Percentiles rank a stretch among this genome's conserved stretches.
Conservation (phyloP, 1,140 invertebrate species). For the Cotesia typhae region DNA sequence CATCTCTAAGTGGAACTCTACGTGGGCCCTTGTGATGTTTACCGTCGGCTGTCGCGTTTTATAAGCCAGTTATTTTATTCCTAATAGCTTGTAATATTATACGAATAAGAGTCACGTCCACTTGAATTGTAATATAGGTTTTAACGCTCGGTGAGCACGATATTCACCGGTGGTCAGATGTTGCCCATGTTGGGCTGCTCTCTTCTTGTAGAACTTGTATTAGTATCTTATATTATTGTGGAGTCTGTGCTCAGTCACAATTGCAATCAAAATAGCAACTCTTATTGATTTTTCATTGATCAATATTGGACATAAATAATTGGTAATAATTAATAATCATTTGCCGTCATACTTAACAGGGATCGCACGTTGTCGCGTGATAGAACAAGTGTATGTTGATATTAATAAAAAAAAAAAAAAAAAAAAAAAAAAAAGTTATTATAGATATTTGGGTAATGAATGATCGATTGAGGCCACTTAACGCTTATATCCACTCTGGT, state of each 20-base stretch:
- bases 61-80: constrained; percentile 59
- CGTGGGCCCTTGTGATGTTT: constrained; percentile 44
- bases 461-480: constrained; percentile 26
- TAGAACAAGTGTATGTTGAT: too few species aligned
- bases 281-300: too few species aligned
- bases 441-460: neutral
- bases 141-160: constrained; percentile 61
- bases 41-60: constrained; percentile 61
- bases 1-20: constrained; percentile 47
- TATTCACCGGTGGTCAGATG: constrained; percentile 36
- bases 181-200: neutral
- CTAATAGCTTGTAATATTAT: constrained; percentile 65
- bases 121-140: constrained; percentile 56
- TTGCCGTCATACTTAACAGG: too few species aligned
- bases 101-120: constrained; percentile 56
- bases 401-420: too few species aligned
- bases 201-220: neutral
- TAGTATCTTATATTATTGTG: neutral
- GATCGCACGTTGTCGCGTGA: too few species aligned
- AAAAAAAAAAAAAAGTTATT: too few species aligned
- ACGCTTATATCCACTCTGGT: constrained; percentile 34
- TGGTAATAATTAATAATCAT: too few species aligned
- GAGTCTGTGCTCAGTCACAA: too few species aligned
- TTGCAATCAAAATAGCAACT: too few species aligned
- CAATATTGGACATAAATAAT: too few species aligned